Conservation (phyloP, 2,113 vertebrate genomes). For the Pollimyrus isidori region DNA sequence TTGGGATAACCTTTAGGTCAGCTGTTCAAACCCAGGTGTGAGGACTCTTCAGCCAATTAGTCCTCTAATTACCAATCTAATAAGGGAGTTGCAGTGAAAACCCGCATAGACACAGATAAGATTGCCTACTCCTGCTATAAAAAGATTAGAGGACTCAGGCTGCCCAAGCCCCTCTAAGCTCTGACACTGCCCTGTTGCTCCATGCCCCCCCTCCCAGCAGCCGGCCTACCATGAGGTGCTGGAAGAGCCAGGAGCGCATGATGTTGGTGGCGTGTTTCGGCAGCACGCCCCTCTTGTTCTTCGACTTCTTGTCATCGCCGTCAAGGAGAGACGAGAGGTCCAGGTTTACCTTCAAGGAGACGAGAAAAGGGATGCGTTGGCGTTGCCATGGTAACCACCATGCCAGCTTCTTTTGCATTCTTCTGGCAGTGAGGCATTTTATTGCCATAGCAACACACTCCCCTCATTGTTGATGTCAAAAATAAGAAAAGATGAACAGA, state of each 20-base stretch:
- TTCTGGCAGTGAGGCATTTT: conserved; percentile 53
- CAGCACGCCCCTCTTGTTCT: conserved; percentile 93
- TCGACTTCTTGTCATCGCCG: conserved; percentile 95
- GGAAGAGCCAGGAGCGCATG: conserved; percentile 99
- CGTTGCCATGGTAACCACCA: conserved; percentile 64
- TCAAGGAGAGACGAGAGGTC: conserved; percentile 92
- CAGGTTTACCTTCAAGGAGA: conserved; percentile 77
- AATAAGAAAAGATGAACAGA: conserved; percentile 41
- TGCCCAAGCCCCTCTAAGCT: too few relatives aligned
- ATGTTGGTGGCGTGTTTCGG: conserved; percentile 98
- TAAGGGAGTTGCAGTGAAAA: too few relatives aligned
- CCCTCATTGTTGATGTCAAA: conserved; percentile 54
- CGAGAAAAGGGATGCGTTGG: conserved; percentile 45
- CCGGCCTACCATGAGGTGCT: conserved; percentile 92
- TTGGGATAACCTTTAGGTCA: too few relatives aligned
- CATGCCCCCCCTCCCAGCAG: not conserved
- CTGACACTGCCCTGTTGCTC: not conserved
- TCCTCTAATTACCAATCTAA: too few relatives aligned
- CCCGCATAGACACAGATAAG: too few relatives aligned
- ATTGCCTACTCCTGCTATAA: too few relatives aligned
- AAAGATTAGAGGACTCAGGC: not conserved
- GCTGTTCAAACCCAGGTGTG: too few relatives aligned
- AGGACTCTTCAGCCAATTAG: too few relatives aligned
- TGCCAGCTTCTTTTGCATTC: conserved; percentile 54
- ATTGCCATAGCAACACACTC: conserved; percentile 66